Conservation (phyloP, 2,888 invertebrate genomes). For the Drosophila bunnanda region DNA sequence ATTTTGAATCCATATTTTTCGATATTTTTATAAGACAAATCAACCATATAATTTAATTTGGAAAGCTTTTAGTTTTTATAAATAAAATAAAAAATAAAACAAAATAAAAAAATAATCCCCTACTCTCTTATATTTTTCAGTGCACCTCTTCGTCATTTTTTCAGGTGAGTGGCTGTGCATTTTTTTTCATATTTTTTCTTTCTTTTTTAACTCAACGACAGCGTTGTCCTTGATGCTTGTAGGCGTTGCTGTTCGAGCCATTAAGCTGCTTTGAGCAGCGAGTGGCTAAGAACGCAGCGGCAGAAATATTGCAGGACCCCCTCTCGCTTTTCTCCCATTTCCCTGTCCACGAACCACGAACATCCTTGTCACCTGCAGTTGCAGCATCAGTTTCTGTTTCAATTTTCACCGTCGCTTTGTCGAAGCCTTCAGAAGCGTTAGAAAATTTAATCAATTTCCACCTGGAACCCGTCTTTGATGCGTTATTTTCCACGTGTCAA, state of each 20-base stretch:
- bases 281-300: slow-evolving; percentile 48
- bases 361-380: slow-evolving; percentile 8
- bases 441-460: slow-evolving; percentile 69
- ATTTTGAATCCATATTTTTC: too few relatives aligned
- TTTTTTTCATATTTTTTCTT: slow-evolving; percentile 21
- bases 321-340: neutral
- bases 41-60: too few relatives aligned
- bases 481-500: slow-evolving; percentile 22
- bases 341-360: slow-evolving; percentile 5
- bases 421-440: slow-evolving; percentile 34
- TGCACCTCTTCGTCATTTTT: slow-evolving; percentile 1
- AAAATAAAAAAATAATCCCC: neutral
- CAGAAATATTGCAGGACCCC: slow-evolving; percentile 44
- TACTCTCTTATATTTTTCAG: slow-evolving; percentile 28
- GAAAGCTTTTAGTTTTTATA: too few relatives aligned
- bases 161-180: neutral
- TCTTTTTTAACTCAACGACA: slow-evolving; percentile 15
- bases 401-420: slow-evolving; percentile 36
- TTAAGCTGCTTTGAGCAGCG: slow-evolving; percentile 61
- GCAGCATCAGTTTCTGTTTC: slow-evolving; percentile 25
- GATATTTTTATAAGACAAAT: too few relatives aligned
- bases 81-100: too few relatives aligned
- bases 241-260: slow-evolving; percentile 47
- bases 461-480: slow-evolving; percentile 33
- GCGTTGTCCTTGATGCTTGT: slow-evolving; percentile 32